Percentiles rank a stretch among this genome's conserved stretches.
These are phyloP conservation scores for Spatula versicolor DNA, from an alignment of 2,797 vertebrate genomes.

Conservation along the genomic window DNA sequence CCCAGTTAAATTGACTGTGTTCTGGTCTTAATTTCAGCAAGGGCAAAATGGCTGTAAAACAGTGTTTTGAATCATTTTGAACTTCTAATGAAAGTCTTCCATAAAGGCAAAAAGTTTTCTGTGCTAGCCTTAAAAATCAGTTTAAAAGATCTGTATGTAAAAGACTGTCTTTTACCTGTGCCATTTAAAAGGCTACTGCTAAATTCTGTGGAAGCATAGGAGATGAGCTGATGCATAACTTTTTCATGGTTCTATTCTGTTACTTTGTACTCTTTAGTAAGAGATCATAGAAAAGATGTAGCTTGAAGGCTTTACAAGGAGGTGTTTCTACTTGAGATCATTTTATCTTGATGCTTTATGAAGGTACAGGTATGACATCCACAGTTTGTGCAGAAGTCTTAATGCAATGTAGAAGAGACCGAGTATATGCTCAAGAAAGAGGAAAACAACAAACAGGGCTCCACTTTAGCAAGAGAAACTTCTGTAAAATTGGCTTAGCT, in stretches of 20 bases:
- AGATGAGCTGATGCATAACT: not conserved
- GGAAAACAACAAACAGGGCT: not conserved
- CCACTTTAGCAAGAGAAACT: not conserved
- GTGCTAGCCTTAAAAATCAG: not conserved
- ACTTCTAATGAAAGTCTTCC: not conserved
- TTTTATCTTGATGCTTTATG: not conserved
- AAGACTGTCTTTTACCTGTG: not conserved
- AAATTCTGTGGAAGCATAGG: not conserved
- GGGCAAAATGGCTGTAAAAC: not conserved
- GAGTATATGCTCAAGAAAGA: not conserved
- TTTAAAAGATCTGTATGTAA: not conserved
- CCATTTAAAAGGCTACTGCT: not conserved
- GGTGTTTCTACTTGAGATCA: not conserved
- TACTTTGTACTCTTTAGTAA: not conserved
- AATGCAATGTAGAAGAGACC: not conserved
- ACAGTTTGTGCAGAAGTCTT: not conserved
- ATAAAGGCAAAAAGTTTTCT: not conserved
- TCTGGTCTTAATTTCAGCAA: not conserved
- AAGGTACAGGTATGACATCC: not conserved
- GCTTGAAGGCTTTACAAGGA: not conserved
- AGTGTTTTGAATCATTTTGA: not conserved
- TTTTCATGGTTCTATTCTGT: not conserved
- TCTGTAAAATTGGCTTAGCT: not conserved
- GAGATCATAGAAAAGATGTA: not conserved
- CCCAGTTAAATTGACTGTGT: not conserved